A percentile compares a stretch with the other conserved stretches of the same genome.
These are phyloP conservation scores for Silurus aristotelis DNA, from an alignment of 2,797 vertebrate species.

Conservation along the genomic window DNA sequence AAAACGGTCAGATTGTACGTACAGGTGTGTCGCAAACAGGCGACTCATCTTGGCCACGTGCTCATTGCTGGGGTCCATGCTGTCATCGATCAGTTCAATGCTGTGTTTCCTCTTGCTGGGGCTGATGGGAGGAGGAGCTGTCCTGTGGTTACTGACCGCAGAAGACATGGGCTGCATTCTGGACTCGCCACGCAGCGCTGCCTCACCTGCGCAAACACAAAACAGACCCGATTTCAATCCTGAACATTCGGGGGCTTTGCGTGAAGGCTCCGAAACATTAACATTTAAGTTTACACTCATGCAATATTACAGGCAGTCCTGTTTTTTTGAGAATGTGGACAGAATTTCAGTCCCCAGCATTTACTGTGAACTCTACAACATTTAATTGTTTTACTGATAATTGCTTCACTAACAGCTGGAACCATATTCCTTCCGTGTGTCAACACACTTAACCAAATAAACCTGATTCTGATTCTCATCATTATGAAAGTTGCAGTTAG, in stretches of 20 bases:
- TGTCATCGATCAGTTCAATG: constrained; percentile 86
- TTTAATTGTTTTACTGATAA: background rate
- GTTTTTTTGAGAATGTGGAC: background rate
- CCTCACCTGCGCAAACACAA: constrained; percentile 80
- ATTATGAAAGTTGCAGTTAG: background rate
- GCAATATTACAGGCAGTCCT: background rate
- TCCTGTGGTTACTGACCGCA: constrained; percentile 85
- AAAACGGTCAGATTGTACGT: constrained; percentile 64
- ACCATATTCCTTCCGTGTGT: too few species aligned
- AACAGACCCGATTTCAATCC: constrained; percentile 14
- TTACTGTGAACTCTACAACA: background rate
- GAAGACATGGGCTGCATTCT: constrained; percentile 90
- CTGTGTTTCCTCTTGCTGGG: constrained; percentile 94
- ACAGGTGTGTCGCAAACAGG: constrained; percentile 90
- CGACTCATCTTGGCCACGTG: constrained; percentile 95
- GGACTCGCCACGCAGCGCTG: constrained; percentile 90
- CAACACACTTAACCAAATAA: too few species aligned
- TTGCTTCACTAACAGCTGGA: too few species aligned
- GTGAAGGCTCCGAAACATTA: background rate
- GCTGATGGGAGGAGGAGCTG: constrained; percentile 95
- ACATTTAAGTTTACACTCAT: background rate
- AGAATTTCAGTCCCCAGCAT: too few species aligned
- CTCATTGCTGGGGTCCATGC: constrained; percentile 89
- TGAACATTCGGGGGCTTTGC: background rate
- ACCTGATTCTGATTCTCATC: too few species aligned